Evolutionary conservation across 1,140 invertebrate species (phyloP).

Genomic region (Lordiphosa stackelbergi): DNA sequence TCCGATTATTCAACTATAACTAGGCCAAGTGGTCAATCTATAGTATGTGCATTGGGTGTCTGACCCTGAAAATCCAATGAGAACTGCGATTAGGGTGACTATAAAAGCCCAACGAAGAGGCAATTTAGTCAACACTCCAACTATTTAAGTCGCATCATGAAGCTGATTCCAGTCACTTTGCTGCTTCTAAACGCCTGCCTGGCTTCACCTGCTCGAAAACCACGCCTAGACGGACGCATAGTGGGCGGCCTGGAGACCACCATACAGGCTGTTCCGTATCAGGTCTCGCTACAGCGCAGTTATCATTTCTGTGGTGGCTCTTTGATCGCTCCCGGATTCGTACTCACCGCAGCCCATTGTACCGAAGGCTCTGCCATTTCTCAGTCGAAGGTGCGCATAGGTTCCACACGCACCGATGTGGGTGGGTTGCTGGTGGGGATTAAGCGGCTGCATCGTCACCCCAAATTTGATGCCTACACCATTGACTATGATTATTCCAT

Average conservation of each 20-base stretch:
- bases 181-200: slow-evolving; percentile 9
- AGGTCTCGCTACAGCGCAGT: slow-evolving; percentile 75
- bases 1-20: slow-evolving; percentile 14
- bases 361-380: slow-evolving; percentile 66
- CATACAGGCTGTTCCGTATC: slow-evolving; percentile 77
- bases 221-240: slow-evolving; percentile 71
- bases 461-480: slow-evolving; percentile 51
- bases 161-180: slow-evolving; percentile 5
- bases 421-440: slow-evolving; percentile 63
- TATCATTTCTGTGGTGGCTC: slow-evolving; percentile 82
- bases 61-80: slow-evolving; percentile 34
- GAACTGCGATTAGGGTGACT: slow-evolving; percentile 18
- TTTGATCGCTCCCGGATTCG: slow-evolving; percentile 79
- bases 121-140: not conserved
- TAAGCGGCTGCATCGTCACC: slow-evolving; percentile 58
- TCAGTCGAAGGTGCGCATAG: slow-evolving; percentile 51
- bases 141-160: slow-evolving; percentile 23
- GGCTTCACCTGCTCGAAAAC: slow-evolving; percentile 6
- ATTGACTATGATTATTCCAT: slow-evolving; percentile 75
- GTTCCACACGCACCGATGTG: slow-evolving; percentile 40
- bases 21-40: slow-evolving; percentile 59
- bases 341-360: slow-evolving; percentile 79
- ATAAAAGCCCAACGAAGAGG: slow-evolving; percentile 16
- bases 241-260: slow-evolving; percentile 73
- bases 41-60: slow-evolving; percentile 16